Percentiles rank a stretch among this genome's conserved stretches.
These are phyloP conservation scores for Magallana gigas DNA, from an alignment of 1,140 invertebrate genomes.

Conservation along the genomic window DNA sequence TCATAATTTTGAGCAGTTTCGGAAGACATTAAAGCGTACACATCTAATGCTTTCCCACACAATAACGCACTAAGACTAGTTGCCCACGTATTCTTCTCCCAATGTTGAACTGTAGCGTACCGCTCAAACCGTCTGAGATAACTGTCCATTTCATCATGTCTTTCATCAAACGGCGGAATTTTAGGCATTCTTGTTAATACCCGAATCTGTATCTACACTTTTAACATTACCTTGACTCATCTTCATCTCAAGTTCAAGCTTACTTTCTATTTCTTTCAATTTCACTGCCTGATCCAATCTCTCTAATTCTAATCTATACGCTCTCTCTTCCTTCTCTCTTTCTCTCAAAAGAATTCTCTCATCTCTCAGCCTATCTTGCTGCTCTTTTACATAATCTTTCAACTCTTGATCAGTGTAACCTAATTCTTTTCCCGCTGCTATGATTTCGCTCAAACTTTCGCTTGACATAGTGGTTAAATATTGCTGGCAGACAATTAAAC, in stretches of 20 bases:
- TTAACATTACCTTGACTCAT: not conserved
- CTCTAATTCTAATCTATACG: not conserved
- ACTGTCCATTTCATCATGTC: too few species aligned
- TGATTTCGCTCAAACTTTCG: not conserved
- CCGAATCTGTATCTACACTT: not conserved
- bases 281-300: conserved; percentile 1
- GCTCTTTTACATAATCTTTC: conserved; percentile 6
- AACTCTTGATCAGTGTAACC: conserved; percentile 1
- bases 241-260: conserved; percentile 13
- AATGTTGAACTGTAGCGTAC: too few species aligned
- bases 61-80: too few species aligned
- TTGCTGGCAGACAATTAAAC: too few species aligned
- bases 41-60: too few species aligned
- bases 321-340: not conserved
- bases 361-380: conserved; percentile 18
- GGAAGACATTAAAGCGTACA: too few species aligned
- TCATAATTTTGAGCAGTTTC: too few species aligned
- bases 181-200: too few species aligned
- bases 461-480: not conserved
- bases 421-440: conserved; percentile 27
- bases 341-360: conserved; percentile 10
- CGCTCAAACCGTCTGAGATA: too few species aligned
- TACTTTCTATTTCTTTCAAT: not conserved
- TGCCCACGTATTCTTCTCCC: too few species aligned
- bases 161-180: too few species aligned